These are phyloP conservation scores for Leptoclinus maculatus DNA, from an alignment of 2,797 vertebrate genomes.

Conservation along the genomic window DNA sequence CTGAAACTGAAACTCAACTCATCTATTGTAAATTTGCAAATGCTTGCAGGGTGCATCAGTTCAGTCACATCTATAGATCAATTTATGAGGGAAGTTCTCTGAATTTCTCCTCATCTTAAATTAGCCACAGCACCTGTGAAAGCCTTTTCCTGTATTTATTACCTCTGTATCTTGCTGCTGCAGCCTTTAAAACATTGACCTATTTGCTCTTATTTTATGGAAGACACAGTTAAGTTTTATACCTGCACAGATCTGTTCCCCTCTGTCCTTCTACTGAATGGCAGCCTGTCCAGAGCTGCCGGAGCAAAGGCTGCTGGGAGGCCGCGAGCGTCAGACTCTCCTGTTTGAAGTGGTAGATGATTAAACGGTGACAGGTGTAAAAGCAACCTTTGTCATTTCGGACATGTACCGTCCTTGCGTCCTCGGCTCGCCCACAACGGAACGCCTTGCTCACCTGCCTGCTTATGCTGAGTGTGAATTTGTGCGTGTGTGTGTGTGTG, in stretches of 20 bases:
- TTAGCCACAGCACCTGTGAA: slow-evolving; percentile 2
- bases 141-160: slow-evolving; percentile 57
- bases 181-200: slow-evolving; percentile 46
- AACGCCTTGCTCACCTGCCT: slow-evolving; percentile 76
- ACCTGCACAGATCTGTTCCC: slow-evolving; percentile 37
- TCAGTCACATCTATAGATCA: neutral
- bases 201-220: slow-evolving; percentile 75
- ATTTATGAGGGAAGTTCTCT: neutral
- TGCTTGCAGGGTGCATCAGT: neutral
- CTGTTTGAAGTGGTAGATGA: slow-evolving; percentile 98
- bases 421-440: slow-evolving; percentile 66
- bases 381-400: slow-evolving; percentile 98
- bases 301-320: slow-evolving; percentile 78
- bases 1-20: neutral
- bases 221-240: slow-evolving; percentile 71
- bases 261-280: slow-evolving; percentile 30
- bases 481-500: slow-evolving; percentile 6
- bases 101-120: slow-evolving; percentile 2
- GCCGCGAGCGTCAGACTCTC: slow-evolving; percentile 76
- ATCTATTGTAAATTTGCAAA: neutral
- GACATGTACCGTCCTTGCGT: slow-evolving; percentile 83
- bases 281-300: slow-evolving; percentile 43
- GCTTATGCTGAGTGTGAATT: neutral
- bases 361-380: slow-evolving; percentile 99
- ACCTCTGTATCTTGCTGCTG: neutral